A percentile compares a stretch with the other conserved stretches of the same genome.
phyloP scores from a whole-genome alignment of 2,797 vertebrate genomes.

The Sebastes trivittatus region DNA sequence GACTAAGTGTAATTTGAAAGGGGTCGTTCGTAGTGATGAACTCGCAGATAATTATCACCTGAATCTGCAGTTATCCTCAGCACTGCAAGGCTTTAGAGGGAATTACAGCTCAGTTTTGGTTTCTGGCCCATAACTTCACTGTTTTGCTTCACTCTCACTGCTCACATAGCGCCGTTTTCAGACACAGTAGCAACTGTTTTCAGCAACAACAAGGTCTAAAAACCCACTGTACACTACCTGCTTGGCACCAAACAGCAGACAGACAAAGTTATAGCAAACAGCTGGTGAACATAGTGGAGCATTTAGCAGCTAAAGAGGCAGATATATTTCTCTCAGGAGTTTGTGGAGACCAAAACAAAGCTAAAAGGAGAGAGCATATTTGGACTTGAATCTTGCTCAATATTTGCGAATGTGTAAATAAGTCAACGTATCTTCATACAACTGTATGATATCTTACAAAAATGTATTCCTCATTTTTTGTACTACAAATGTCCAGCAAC shows the following conservation, averaged over 20 bases:
- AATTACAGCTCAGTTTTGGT: neutral
- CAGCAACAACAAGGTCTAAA: neutral
- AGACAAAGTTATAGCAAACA: neutral
- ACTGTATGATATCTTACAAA: too few relatives aligned
- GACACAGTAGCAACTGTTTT: neutral
- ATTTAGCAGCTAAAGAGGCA: neutral
- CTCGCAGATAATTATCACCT: neutral
- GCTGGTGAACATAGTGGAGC: neutral
- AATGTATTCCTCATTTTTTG: too few relatives aligned
- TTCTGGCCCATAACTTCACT: neutral
- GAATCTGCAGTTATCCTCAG: neutral
- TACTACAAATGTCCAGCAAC: too few relatives aligned
- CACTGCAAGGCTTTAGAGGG: neutral
- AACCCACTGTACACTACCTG: neutral
- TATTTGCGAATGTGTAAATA: neutral
- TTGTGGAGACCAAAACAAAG: neutral
- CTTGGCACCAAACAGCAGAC: neutral
- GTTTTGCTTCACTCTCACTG: too few relatives aligned
- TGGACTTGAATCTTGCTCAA: neutral
- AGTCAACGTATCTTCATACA: fast-evolving
- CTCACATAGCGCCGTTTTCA: too few relatives aligned
- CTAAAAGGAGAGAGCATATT: neutral
- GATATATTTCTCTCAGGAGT: neutral
- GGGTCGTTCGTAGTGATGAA: neutral
- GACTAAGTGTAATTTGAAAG: neutral